Percentiles rank a stretch among this genome's conserved stretches.
Evolutionary conservation across 2,888 invertebrate species (phyloP).

Genomic region (Rhyacophila evoluta): DNA sequence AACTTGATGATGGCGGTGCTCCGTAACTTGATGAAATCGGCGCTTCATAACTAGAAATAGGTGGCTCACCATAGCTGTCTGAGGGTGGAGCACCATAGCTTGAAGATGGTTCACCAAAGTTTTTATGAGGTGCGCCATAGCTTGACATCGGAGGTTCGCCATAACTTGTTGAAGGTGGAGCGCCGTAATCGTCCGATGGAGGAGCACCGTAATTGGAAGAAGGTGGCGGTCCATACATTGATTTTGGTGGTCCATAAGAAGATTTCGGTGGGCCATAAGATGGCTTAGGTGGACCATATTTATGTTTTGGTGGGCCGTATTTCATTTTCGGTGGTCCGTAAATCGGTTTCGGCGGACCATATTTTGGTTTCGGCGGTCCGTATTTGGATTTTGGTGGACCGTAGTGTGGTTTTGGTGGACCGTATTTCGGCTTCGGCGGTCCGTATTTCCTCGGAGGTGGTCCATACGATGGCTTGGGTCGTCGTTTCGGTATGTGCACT

Average conservation of each 20-base stretch:
- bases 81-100: constrained; percentile 57
- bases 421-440: constrained; percentile 56
- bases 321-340: constrained; percentile 55
- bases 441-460: constrained; percentile 52
- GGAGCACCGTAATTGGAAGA: constrained; percentile 52
- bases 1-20: constrained; percentile 41
- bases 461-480: constrained; percentile 47
- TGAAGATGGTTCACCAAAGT: constrained; percentile 55
- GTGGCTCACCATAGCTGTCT: constrained; percentile 55
- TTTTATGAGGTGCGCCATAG: constrained; percentile 50
- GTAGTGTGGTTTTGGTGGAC: constrained; percentile 57
- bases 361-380: constrained; percentile 57
- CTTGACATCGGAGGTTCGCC: constrained; percentile 43
- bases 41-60: constrained; percentile 48
- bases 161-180: constrained; percentile 48
- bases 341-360: constrained; percentile 54
- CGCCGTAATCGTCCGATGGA: constrained; percentile 40
- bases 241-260: constrained; percentile 40
- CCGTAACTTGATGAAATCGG: constrained; percentile 48
- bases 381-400: constrained; percentile 58
- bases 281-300: constrained; percentile 48
- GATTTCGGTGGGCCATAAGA: constrained; percentile 50
- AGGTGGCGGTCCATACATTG: constrained; percentile 41
- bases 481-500: constrained; percentile 45
- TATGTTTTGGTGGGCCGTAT: constrained; percentile 55